Conservation (phyloP, 2,797 vertebrate species). For the Podarcis lilfordi region DNA sequence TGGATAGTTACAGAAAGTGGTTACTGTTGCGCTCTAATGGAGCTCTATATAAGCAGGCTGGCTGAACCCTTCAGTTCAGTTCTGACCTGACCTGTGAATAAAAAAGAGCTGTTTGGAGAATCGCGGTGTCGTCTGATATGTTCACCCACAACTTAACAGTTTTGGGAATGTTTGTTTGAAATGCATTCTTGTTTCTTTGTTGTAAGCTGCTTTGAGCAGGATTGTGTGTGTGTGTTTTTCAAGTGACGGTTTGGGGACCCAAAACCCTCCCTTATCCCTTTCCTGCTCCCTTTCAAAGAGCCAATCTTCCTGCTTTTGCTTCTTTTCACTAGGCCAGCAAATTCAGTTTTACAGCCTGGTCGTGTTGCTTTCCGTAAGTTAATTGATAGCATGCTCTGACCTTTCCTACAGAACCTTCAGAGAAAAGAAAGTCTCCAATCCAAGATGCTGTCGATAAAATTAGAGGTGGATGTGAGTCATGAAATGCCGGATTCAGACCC, state of each 20-base stretch:
- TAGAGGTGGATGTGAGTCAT: background rate
- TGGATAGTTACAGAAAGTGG: no score
- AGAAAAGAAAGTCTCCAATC: background rate
- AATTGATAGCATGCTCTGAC: conserved; percentile 1
- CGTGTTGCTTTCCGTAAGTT: conserved; percentile 12
- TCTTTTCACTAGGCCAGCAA: background rate
- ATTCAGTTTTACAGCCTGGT: conserved; percentile 1
- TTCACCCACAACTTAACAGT: no score
- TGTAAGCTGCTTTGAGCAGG: no score
- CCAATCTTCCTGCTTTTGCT: background rate
- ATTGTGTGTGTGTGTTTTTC: no score
- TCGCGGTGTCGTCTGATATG: no score
- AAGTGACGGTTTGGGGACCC: background rate
- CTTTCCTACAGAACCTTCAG: background rate
- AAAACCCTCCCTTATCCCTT: conserved; percentile 7
- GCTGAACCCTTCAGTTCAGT: no score
- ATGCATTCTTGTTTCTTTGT: no score
- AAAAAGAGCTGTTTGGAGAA: no score
- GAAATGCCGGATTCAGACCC: background rate
- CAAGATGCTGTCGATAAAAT: background rate
- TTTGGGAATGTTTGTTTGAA: no score
- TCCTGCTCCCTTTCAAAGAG: background rate
- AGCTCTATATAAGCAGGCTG: no score
- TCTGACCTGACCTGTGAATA: no score
- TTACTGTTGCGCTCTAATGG: no score